Conservation (phyloP, 2,888 invertebrate genomes). For the Mythimna ferrago region DNA sequence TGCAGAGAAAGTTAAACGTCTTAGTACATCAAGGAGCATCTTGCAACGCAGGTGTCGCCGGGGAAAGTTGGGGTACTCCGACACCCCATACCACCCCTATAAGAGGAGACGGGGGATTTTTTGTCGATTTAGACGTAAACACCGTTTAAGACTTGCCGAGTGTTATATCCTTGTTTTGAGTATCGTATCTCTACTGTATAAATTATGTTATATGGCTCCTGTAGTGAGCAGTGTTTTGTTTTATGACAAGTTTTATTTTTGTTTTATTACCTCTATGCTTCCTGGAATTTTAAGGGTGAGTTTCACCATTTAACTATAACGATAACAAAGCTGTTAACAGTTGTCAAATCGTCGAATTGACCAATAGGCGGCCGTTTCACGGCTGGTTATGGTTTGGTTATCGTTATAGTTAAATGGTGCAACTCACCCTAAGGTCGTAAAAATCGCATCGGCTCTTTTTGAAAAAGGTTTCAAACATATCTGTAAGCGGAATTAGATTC, state of each 20-base stretch:
- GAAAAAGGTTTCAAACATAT: no score
- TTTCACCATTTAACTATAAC: no score
- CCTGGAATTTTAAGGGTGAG: not conserved
- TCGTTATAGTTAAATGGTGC: no score
- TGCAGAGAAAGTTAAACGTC: constrained; percentile 65
- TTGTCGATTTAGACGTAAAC: constrained; percentile 84
- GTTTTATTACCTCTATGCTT: not conserved
- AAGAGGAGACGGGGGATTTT: constrained; percentile 74
- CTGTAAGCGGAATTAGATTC: not conserved
- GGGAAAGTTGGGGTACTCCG: constrained; percentile 67
- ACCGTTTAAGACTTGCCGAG: constrained; percentile 74
- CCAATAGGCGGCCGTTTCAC: no score
- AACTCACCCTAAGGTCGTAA: no score
- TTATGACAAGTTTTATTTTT: constrained; percentile 25
- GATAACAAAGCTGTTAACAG: no score
- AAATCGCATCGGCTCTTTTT: not conserved
- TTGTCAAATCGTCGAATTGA: no score
- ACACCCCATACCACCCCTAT: constrained; percentile 34
- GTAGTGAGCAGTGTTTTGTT: constrained; percentile 29
- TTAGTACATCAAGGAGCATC: constrained; percentile 77
- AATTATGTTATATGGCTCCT: constrained; percentile 46
- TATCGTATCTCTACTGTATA: constrained; percentile 52
- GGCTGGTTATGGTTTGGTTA: no score
- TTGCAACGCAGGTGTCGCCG: constrained; percentile 78
- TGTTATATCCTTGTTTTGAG: constrained; percentile 66